Evolutionary conservation across 2,113 vertebrate species (phyloP).

Genomic region (Pseudorectes ferrugineus): DNA sequence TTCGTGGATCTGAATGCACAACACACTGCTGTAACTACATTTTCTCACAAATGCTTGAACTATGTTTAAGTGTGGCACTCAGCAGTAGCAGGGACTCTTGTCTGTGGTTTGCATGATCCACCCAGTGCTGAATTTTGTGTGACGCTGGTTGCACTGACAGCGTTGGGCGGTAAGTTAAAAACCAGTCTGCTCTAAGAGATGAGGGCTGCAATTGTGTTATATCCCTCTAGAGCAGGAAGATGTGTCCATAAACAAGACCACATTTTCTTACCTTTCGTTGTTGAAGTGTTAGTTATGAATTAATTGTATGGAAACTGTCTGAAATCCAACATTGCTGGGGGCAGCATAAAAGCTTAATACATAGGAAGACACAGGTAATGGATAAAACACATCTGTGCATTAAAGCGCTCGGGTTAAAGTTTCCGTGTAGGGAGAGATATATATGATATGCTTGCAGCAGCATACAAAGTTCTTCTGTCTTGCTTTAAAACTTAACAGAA

Average conservation of each 20-base stretch:
- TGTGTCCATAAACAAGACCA: neutral
- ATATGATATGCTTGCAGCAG: neutral
- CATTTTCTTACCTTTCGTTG: neutral
- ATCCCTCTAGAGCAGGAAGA: neutral
- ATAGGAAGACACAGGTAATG: neutral
- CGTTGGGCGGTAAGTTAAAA: neutral
- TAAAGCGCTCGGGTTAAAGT: neutral
- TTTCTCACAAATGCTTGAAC: neutral
- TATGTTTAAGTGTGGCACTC: neutral
- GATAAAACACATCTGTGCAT: neutral
- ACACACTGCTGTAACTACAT: neutral
- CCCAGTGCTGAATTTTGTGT: neutral
- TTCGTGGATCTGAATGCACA: neutral
- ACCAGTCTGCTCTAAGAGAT: neutral
- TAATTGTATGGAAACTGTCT: neutral
- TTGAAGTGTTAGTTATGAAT: neutral
- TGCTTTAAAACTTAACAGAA: neutral
- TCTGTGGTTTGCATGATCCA: fast-evolving
- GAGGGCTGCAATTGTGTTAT: neutral
- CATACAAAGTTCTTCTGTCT: neutral
- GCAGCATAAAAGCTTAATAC: neutral
- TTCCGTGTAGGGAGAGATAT: neutral
- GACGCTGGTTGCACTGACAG: fast-evolving
- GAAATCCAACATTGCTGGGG: neutral
- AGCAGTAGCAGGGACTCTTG: neutral